Conservation (phyloP, 1,140 invertebrate species). For the Drosophila gunungcola region DNA sequence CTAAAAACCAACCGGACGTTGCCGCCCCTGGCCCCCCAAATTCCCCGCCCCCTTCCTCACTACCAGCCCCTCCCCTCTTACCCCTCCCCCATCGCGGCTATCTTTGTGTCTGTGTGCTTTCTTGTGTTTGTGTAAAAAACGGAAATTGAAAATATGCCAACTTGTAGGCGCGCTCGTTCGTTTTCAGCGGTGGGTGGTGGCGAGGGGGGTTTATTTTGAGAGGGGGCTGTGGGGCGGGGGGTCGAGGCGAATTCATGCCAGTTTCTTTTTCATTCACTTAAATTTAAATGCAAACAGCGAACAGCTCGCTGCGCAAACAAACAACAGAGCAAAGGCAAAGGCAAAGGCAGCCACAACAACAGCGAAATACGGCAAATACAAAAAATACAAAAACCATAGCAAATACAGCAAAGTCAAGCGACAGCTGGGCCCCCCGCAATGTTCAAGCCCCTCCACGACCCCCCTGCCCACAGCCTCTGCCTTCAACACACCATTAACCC, state of each 20-base stretch:
- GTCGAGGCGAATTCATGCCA: conserved; percentile 75
- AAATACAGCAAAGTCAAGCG: conserved; percentile 23
- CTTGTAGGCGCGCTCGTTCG: conserved; percentile 83
- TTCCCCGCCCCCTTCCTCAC: conserved; percentile 5
- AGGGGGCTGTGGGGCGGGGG: conserved; percentile 20
- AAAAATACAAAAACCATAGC: conserved; percentile 20
- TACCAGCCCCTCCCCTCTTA: not conserved
- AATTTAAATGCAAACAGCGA: conserved; percentile 79
- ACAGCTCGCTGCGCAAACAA: conserved; percentile 47
- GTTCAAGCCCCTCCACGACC: conserved; percentile 16
- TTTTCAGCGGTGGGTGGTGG: conserved; percentile 21
- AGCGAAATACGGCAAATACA: conserved; percentile 25
- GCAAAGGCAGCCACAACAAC: conserved; percentile 14
- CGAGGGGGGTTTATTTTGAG: conserved; percentile 15
- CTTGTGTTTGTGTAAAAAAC: conserved; percentile 72
- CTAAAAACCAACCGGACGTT: conserved; percentile 83
- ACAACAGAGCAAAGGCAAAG: conserved; percentile 46
- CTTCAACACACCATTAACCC: conserved; percentile 27
- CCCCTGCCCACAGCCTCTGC: conserved; percentile 12
- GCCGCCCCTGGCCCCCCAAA: conserved; percentile 48
- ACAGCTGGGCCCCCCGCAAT: conserved; percentile 52
- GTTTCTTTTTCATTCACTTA: conserved; percentile 82
- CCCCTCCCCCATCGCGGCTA: not conserved
- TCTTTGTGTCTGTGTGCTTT: conserved; percentile 12
- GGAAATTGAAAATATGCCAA: conserved; percentile 85